phyloP scores from a whole-genome alignment of 92 coral and sea anemone species.

The Parazoanthus darwini region DNA sequence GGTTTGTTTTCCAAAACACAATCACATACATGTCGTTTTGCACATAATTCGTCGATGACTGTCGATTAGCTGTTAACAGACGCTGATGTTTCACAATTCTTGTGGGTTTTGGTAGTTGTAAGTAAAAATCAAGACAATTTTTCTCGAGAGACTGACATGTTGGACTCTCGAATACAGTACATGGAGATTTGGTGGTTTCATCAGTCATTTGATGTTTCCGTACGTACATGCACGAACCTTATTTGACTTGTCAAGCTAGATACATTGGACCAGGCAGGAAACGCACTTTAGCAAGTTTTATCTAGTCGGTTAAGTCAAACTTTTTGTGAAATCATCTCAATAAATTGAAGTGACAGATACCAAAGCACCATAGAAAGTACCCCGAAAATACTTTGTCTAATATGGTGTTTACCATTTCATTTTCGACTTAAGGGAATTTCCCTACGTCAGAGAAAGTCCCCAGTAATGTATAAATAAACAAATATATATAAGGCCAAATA shows the following conservation, averaged over 20 bases:
- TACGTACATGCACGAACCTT: background rate
- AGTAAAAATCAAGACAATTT: background rate
- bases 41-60: background rate
- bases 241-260: too few relatives aligned
- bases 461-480: background rate
- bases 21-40: too few relatives aligned
- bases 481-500: too few relatives aligned
- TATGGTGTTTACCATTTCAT: too few relatives aligned
- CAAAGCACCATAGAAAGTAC: too few relatives aligned
- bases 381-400: too few relatives aligned
- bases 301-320: too few relatives aligned
- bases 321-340: too few relatives aligned
- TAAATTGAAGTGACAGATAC: too few relatives aligned
- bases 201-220: background rate
- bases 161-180: background rate
- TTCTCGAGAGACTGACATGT: background rate
- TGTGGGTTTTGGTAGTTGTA: background rate
- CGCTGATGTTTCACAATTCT: background rate
- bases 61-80: background rate
- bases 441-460: background rate
- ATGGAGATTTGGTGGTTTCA: constrained; percentile 1
- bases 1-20: too few relatives aligned
- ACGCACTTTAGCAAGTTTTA: background rate
- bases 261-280: too few relatives aligned
- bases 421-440: too few relatives aligned